Conservation (phyloP, 1,140 invertebrate species). For the Idris sp. region DNA sequence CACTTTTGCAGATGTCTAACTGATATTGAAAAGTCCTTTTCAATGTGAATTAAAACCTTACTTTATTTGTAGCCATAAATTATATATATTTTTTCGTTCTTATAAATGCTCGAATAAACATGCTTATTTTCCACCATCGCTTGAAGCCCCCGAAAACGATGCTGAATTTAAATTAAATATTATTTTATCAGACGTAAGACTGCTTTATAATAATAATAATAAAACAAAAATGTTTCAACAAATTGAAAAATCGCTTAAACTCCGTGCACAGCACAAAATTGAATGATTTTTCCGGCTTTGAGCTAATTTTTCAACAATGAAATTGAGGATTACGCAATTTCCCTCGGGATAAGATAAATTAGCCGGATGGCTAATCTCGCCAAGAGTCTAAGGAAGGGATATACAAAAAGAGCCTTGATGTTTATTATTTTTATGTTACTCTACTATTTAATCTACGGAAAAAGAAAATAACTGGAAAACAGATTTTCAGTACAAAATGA, state of each 20-base stretch:
- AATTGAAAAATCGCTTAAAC: too few relatives aligned
- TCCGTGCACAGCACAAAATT: too few relatives aligned
- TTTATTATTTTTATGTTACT: constrained; percentile 22
- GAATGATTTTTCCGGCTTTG: constrained; percentile 3
- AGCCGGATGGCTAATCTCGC: constrained; percentile 30
- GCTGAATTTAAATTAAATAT: too few relatives aligned
- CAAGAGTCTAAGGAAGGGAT: constrained; percentile 16
- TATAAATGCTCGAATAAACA: too few relatives aligned
- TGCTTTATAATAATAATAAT: too few relatives aligned
- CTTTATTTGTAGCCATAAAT: too few relatives aligned
- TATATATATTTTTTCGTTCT: constrained; percentile 2
- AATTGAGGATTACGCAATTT: constrained; percentile 46
- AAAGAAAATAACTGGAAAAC: too few relatives aligned
- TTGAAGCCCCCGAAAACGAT: too few relatives aligned
- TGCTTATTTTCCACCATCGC: too few relatives aligned
- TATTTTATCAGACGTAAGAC: too few relatives aligned
- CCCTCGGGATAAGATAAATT: constrained; percentile 47
- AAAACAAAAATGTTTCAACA: too few relatives aligned
- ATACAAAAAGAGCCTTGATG: constrained; percentile 18
- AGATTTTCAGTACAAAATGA: too few relatives aligned
- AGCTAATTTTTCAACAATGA: constrained; percentile 44
- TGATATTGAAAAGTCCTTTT: constrained; percentile 7
- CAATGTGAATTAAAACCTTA: constrained; percentile 24
- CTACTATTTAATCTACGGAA: constrained; percentile 8
- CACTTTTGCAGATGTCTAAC: constrained; percentile 4